Evolutionary conservation across 2,113 vertebrate genomes (phyloP).

Genomic region (Carassius carassius): DNA sequence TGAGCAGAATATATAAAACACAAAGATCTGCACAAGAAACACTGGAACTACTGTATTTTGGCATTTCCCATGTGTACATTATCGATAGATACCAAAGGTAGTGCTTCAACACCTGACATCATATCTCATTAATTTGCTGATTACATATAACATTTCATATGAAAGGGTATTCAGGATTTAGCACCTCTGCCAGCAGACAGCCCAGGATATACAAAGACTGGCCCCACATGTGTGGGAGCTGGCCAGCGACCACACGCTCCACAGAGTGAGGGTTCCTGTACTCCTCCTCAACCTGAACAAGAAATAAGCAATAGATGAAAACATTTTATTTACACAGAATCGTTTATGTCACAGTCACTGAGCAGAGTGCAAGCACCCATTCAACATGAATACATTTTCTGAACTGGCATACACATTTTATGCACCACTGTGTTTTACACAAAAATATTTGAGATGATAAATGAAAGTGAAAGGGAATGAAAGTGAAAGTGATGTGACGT

Average conservation of each 20-base stretch:
- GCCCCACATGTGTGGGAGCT: slow-evolving; percentile 96
- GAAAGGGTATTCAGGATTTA: not conserved
- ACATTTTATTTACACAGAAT: not conserved
- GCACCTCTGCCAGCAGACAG: slow-evolving; percentile 90
- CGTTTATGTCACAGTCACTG: not conserved
- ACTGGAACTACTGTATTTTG: not conserved
- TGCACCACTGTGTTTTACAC: too few relatives aligned
- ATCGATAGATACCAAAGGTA: not conserved
- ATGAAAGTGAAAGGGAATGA: too few relatives aligned
- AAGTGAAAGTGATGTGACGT: too few relatives aligned
- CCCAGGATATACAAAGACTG: slow-evolving; percentile 93
- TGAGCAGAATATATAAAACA: not conserved
- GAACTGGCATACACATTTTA: too few relatives aligned
- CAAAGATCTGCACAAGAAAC: not conserved
- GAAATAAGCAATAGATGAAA: not conserved
- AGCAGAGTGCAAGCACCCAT: not conserved
- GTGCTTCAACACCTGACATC: not conserved
- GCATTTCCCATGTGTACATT: not conserved
- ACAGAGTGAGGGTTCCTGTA: slow-evolving; percentile 89
- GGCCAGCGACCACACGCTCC: slow-evolving; percentile 87
- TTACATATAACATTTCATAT: not conserved
- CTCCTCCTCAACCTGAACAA: slow-evolving; percentile 89
- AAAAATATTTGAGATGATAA: too few relatives aligned
- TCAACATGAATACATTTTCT: not conserved
- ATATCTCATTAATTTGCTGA: too few relatives aligned